Conservation (phyloP, 2,888 invertebrate species). For the Conistra vaccinii region DNA sequence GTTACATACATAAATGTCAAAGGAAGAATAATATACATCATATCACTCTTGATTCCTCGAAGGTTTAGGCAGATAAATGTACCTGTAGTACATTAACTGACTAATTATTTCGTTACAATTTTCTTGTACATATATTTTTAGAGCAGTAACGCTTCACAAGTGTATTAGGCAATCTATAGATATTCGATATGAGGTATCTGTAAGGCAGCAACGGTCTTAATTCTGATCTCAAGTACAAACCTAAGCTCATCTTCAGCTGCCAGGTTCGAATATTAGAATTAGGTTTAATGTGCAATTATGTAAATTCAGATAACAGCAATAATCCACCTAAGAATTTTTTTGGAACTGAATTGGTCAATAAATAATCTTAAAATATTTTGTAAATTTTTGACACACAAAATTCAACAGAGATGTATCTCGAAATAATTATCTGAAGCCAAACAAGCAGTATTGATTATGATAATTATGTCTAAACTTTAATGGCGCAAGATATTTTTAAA, state of each 20-base stretch:
- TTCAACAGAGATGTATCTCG: conserved; percentile 33
- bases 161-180: not conserved
- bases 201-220: too few species aligned
- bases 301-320: conserved; percentile 28
- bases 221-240: not conserved
- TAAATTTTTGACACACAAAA: conserved; percentile 10
- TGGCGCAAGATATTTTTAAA: not conserved
- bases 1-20: not conserved
- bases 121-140: not conserved
- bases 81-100: not conserved
- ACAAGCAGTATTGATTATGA: conserved; percentile 6
- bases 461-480: conserved; percentile 10
- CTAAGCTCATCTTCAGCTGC: conserved; percentile 1
- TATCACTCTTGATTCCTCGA: not conserved
- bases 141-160: not conserved
- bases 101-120: not conserved
- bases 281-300: conserved; percentile 31
- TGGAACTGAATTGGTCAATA: conserved; percentile 15
- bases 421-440: conserved; percentile 25
- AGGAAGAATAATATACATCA: not conserved
- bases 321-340: conserved; percentile 12
- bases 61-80: not conserved
- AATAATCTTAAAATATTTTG: not conserved
- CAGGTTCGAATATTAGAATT: conserved; percentile 24
- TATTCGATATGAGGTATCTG: too few species aligned